These are phyloP conservation scores for Anadara kagoshimensis DNA, from an alignment of 1,140 invertebrate species.

Conservation along the genomic window DNA sequence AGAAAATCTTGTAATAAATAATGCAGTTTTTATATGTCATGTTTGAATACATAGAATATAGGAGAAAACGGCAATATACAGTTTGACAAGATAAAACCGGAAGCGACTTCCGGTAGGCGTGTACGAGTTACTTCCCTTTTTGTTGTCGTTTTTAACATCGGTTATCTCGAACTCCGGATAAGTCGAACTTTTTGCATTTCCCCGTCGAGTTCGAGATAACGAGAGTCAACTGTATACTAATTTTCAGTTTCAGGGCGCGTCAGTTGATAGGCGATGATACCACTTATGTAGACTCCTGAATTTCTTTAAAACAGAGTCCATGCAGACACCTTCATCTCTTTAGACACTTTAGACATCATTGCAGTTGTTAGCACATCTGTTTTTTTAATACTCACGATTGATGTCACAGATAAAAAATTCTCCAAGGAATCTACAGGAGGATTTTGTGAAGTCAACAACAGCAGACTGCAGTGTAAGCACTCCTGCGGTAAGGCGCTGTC, in stretches of 20 bases:
- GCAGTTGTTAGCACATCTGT: too few relatives aligned
- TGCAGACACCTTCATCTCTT: not conserved
- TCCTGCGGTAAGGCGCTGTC: not conserved
- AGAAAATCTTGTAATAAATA: too few relatives aligned
- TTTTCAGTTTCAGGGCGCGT: not conserved
- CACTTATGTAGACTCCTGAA: slow-evolving; percentile 4
- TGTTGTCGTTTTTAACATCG: too few relatives aligned
- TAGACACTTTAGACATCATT: not conserved
- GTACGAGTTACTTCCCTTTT: too few relatives aligned
- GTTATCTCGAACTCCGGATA: too few relatives aligned
- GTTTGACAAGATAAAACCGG: too few relatives aligned
- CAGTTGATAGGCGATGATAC: not conserved
- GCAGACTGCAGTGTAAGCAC: not conserved
- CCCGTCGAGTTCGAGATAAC: too few relatives aligned
- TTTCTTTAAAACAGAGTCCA: slow-evolving; percentile 9
- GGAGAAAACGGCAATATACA: too few relatives aligned
- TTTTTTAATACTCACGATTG: not conserved
- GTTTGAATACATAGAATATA: too few relatives aligned
- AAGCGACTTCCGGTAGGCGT: too few relatives aligned
- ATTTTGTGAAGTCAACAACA: not conserved
- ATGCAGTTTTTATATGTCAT: too few relatives aligned
- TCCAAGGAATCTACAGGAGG: not conserved
- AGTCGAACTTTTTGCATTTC: too few relatives aligned
- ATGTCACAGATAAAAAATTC: not conserved
- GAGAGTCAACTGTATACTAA: slow-evolving; percentile 15